A percentile compares a stretch with the other conserved stretches of the same genome.
phyloP scores from a whole-genome alignment of 2,888 invertebrate genomes.

The Aleiodes alternator region DNA sequence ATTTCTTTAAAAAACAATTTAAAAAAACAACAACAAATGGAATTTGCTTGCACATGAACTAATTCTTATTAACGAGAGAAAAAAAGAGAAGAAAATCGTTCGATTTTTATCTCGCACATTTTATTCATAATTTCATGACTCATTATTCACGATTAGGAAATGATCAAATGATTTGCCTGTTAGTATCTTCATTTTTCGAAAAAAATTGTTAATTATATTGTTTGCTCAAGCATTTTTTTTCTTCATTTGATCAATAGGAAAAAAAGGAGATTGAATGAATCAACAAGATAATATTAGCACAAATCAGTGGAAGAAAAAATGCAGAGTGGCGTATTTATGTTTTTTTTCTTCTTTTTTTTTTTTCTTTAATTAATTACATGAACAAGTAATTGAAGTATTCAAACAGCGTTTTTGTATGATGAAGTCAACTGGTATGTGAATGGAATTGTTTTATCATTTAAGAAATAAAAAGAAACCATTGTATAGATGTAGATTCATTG shows the following conservation, averaged over 20 bases:
- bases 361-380: conserved; percentile 34
- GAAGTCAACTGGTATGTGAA: conserved; percentile 45
- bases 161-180: conserved; percentile 3
- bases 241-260: background rate
- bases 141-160: conserved; percentile 4
- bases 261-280: background rate
- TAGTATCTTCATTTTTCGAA: background rate
- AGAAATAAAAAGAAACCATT: background rate
- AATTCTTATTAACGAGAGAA: background rate
- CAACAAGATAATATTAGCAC: conserved; percentile 4
- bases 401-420: conserved; percentile 25
- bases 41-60: conserved; percentile 27
- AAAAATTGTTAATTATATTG: background rate
- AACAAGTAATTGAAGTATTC: conserved; percentile 43
- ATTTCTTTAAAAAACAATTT: conserved; percentile 16
- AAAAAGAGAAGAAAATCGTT: conserved; percentile 11
- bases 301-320: background rate
- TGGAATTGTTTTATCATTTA: conserved; percentile 40
- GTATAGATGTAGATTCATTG: background rate
- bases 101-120: conserved; percentile 30
- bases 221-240: background rate
- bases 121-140: conserved; percentile 18
- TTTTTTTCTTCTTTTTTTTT: background rate
- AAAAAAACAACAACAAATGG: background rate
- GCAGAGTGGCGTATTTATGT: conserved; percentile 18